Evolutionary conservation across 2,888 invertebrate species (phyloP), one percentile per base, ranked within the genome.

Genomic region (Caenorhabditis sp.): DNA sequence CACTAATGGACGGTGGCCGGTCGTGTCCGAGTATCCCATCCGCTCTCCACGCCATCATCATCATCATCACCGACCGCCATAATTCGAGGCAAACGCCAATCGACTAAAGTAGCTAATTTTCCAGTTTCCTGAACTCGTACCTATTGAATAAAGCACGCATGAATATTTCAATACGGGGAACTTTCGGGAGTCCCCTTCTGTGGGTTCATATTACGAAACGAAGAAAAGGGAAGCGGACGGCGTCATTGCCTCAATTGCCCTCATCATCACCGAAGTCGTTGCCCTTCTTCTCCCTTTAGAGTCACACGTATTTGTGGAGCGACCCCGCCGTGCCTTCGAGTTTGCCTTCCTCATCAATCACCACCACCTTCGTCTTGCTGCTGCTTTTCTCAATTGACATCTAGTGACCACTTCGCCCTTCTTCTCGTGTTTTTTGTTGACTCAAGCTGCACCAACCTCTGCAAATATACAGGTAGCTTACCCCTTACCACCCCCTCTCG

Each of bases 281-380:
- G 30, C 52, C 30, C 27, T 52, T n/a, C n/a, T n/a, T n/a, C n/a
- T 46, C 13, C 20, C 43, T 20, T 15, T 35, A 37, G 45, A 46
- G 56, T 66, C 56, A 46, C 61, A 53, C 61, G 45, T 71, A 71
- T 61, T 71, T 71, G 53, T 46, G 55, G n/a, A n/a, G n/a, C 46
- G 37, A 17, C 24, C 27, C 26, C 48, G 52, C 39, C 59, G n/a
- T 13, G 5, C 27, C 50, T 32, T 32, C n/a, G 52, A 46, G 65
- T 65, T 66, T 58, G 66, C 66, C 46, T 35, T 66, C 66, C 48
- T 66, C 66, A 66, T 66, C 66, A 66, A 66, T 66, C 66, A 63
- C 63, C 35, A 66, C 56, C 66, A 66, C 66, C 66, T 66, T 55
- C 30, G 45, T 30, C 48, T 56, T 27, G 56, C 37, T 22, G 27